phyloP scores from a whole-genome alignment of 2,797 vertebrate genomes.

The Manis crassicaudata region DNA sequence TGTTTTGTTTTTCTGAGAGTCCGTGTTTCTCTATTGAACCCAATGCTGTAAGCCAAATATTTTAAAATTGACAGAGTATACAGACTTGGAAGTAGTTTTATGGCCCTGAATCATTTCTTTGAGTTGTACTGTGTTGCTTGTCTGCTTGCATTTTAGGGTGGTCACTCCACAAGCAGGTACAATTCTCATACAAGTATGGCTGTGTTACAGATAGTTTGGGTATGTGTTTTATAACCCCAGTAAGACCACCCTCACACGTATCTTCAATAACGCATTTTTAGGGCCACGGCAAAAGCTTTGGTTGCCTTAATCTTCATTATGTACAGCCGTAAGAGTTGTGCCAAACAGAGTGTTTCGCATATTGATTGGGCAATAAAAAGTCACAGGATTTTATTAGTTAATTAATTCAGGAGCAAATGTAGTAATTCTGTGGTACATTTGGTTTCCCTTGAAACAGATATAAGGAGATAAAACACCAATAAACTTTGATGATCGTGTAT shows the following conservation, averaged over 20 bases:
- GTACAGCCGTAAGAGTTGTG: too few relatives aligned
- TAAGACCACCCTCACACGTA: not conserved
- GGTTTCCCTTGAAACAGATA: not conserved
- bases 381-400: not conserved
- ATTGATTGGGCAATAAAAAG: not conserved
- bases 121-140: not conserved
- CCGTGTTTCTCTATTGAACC: not conserved
- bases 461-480: too few relatives aligned
- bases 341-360: not conserved
- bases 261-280: not conserved
- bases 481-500: not conserved
- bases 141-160: not conserved
- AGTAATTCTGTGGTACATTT: not conserved
- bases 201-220: not conserved
- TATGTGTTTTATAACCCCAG: too few relatives aligned
- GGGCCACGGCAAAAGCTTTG: too few relatives aligned
- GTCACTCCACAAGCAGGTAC: not conserved
- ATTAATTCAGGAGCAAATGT: not conserved
- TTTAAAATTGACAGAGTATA: not conserved
- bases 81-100: too few relatives aligned
- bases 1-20: not conserved
- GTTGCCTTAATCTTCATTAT: fast-evolving
- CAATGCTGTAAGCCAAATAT: not conserved
- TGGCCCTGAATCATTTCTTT: not conserved
- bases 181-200: fast-evolving